Evolutionary conservation across 2,888 invertebrate genomes (phyloP), one percentile per base, ranked within the genome.

Genomic region (Polymixis flavicincta): DNA sequence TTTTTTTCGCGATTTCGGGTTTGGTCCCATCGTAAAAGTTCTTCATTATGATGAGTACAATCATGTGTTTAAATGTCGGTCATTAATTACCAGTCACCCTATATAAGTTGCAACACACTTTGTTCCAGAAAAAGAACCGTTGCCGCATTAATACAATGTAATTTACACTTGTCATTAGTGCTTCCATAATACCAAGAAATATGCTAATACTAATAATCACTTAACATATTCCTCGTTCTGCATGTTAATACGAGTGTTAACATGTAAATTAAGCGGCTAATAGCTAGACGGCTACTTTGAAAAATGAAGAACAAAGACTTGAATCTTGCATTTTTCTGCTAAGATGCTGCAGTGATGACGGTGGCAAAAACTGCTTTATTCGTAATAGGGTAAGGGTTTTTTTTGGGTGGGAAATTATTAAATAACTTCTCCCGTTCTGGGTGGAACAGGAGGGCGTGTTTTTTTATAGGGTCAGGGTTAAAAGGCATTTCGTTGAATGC

Each of bases 131-230:
- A 75, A 32, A 55, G 28, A 42, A 50, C 2, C 45, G 9, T 22
- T 7, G 0, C 25, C 3, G 14, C 13, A 25, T 52, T 80, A 59
- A 52, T 19, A 60, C 42, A 55, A 42, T 14, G 42, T 74, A 64
- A 74, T 74, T 74, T 74, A 37, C 65, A 50, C 32, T 22, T 45
- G 55, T 60, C 59, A 55, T 81, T 81, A 69, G 54, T 54, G 65
- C 70, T 75, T 48, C 22, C 52, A 61, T 81, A 52, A 7, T 17
- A 52, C 13, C 19, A 60, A 59, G 70, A 78, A 76, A 48, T 69
- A 70, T 78, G 70, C 17, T 52, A 75, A 70, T 79, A 52, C 69
- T 61, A 69, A 75, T 61, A 69, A 75, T 79, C 76, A 75, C 79
- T 81, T 75, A 57, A 69, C 75, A 69, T 25, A 9, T n/a, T 17